Evolutionary conservation across 2,797 vertebrate species (phyloP).

Genomic region (Cercopithecus hamlyni): DNA sequence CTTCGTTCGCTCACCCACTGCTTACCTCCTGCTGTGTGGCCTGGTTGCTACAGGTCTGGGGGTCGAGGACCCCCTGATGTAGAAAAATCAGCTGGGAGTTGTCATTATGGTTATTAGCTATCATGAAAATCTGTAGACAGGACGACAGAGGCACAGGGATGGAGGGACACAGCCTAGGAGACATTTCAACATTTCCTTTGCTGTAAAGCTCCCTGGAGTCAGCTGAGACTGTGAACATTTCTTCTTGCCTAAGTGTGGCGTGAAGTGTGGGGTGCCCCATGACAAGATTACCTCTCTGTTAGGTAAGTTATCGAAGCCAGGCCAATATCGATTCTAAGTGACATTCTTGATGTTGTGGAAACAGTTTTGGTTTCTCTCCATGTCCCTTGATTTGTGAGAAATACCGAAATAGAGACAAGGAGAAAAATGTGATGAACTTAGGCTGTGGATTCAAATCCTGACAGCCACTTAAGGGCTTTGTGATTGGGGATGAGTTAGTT

Average conservation of each 20-base stretch:
- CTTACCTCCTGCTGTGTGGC: not conserved
- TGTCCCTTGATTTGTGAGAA: not conserved
- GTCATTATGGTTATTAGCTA: not conserved
- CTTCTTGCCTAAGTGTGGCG: not conserved
- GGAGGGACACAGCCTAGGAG: not conserved
- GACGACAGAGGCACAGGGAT: not conserved
- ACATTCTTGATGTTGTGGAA: not conserved
- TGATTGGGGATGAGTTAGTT: not conserved
- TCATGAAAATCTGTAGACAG: not conserved
- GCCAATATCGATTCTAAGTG: not conserved
- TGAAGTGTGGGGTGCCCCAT: not conserved
- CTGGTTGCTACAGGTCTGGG: not conserved
- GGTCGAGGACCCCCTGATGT: not conserved
- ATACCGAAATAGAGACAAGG: not conserved
- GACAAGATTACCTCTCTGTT: not conserved
- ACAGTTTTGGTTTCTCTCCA: not conserved
- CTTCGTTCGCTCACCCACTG: not conserved
- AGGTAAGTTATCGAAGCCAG: not conserved
- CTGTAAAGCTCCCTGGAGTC: not conserved
- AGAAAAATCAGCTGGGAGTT: not conserved
- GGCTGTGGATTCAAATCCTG: not conserved
- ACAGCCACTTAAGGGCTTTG: fast-evolving
- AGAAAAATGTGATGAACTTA: too few species aligned
- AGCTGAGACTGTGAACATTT: not conserved
- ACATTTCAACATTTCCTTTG: fast-evolving